phyloP scores from a whole-genome alignment of 2,797 vertebrate species.

The Ara ararauna region DNA sequence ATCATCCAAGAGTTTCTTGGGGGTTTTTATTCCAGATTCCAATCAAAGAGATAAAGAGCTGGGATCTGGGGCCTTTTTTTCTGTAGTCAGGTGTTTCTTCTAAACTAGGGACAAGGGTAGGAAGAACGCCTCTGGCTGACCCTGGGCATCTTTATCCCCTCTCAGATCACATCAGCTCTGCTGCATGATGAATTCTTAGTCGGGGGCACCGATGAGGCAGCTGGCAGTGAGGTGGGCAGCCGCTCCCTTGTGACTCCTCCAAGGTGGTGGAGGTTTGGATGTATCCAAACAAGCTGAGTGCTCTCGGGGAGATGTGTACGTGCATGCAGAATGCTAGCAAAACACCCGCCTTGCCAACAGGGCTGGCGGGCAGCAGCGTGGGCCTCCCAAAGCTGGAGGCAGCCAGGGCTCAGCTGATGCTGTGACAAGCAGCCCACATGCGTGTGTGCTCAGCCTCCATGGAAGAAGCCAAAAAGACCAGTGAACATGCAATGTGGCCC shows the following conservation, averaged over 20 bases:
- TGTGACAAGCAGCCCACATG: background rate
- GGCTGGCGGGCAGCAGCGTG: background rate
- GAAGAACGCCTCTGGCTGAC: background rate
- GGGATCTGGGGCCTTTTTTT: background rate
- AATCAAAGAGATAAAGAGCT: background rate
- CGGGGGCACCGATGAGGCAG: background rate
- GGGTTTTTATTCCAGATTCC: background rate
- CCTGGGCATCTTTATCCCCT: background rate
- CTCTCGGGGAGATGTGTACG: background rate
- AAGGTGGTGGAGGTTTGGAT: background rate
- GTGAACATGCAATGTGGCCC: background rate
- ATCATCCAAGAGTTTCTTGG: background rate
- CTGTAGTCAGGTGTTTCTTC: background rate
- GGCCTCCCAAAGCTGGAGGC: background rate
- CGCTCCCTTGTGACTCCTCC: background rate
- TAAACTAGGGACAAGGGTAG: background rate
- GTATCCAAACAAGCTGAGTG: background rate
- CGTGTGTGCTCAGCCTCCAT: fast-evolving
- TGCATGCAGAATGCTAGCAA: background rate
- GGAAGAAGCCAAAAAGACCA: background rate
- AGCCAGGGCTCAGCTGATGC: background rate
- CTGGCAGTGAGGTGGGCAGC: background rate
- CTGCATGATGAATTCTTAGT: background rate
- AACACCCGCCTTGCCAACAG: background rate
- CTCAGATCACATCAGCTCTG: background rate